These are phyloP conservation scores for Oxyura jamaicensis DNA, from an alignment of 2,113 vertebrate genomes.

Conservation along the genomic window DNA sequence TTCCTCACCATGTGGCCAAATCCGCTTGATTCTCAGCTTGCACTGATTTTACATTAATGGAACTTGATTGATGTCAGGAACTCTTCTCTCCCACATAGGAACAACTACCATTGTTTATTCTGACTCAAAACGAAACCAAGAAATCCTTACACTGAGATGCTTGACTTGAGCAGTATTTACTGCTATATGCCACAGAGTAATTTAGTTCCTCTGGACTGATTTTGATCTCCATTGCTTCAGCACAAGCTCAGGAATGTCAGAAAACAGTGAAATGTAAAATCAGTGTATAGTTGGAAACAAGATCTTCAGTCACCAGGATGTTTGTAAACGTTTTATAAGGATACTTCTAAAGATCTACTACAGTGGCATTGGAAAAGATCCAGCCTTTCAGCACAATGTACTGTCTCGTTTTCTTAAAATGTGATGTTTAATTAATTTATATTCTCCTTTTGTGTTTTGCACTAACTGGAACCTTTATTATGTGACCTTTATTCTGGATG, in stretches of 20 bases:
- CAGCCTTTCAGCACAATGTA: not conserved
- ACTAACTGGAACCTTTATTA: constrained; percentile 32
- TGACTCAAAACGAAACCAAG: constrained; percentile 2
- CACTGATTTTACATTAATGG: constrained; percentile 16
- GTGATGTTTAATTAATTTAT: constrained; percentile 1
- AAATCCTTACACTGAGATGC: not conserved
- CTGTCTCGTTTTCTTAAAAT: not conserved
- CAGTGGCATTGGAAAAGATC: not conserved
- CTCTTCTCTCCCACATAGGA: not conserved
- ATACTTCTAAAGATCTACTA: not conserved
- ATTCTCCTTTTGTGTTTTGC: constrained; percentile 8
- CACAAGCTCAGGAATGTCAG: not conserved
- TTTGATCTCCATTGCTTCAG: not conserved
- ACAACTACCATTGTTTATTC: constrained; percentile 5
- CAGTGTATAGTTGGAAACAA: not conserved
- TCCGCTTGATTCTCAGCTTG: constrained; percentile 9
- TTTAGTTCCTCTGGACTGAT: not conserved
- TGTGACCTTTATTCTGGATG: not conserved
- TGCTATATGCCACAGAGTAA: not conserved
- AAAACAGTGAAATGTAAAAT: not conserved
- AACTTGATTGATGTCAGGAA: constrained; percentile 36
- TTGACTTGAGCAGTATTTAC: not conserved
- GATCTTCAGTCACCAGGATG: not conserved
- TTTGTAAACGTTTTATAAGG: not conserved
- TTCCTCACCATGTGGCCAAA: not conserved